Conservation (phyloP, 2,113 vertebrate genomes). For the Pipa parva region DNA sequence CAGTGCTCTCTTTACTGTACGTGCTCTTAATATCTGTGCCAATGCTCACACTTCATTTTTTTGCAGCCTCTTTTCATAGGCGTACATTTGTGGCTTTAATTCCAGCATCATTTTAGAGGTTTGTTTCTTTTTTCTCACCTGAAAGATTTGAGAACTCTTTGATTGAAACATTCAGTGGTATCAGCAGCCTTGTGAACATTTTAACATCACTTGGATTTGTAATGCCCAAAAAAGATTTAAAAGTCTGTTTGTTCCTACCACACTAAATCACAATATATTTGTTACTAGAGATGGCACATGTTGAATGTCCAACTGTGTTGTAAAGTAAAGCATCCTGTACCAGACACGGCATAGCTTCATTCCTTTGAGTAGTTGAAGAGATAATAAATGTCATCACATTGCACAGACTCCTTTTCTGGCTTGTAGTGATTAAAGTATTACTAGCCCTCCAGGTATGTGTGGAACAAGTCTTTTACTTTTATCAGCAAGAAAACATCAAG, state of each 20-base stretch:
- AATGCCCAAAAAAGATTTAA: slow-evolving; percentile 13
- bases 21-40: too few relatives aligned
- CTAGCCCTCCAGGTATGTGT: slow-evolving; percentile 18
- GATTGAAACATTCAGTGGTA: slow-evolving; percentile 22
- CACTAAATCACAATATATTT: neutral
- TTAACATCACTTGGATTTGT: slow-evolving; percentile 20
- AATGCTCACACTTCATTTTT: too few relatives aligned
- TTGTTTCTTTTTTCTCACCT: neutral
- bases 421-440: slow-evolving; percentile 8
- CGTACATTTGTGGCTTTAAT: neutral
- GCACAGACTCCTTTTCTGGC: slow-evolving; percentile 2
- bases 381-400: slow-evolving; percentile 34
- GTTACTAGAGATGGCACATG: neutral
- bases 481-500: slow-evolving; percentile 1
- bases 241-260: slow-evolving; percentile 8
- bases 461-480: slow-evolving; percentile 3
- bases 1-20: too few relatives aligned
- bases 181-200: slow-evolving; percentile 33
- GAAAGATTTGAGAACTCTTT: slow-evolving; percentile 5
- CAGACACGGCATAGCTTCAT: slow-evolving; percentile 18
- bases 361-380: slow-evolving; percentile 24
- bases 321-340: slow-evolving; percentile 10
- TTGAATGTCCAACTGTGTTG: slow-evolving; percentile 22
- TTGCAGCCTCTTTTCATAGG: too few relatives aligned
- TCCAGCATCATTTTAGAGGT: slow-evolving; percentile 12